Conservation (phyloP, 2,113 vertebrate genomes). For the Aramus guarauna region DNA sequence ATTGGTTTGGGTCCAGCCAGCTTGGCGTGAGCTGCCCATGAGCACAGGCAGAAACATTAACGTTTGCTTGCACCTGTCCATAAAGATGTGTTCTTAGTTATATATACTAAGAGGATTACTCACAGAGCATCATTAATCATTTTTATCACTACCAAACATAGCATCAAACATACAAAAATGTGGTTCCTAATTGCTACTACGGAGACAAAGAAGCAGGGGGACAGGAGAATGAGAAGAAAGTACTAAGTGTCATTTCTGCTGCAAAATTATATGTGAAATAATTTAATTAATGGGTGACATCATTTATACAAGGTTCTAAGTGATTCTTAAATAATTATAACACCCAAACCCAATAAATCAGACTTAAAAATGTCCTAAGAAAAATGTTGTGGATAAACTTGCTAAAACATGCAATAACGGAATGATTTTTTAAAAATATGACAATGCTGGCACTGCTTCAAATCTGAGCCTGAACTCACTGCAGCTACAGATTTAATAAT, state of each 20-base stretch:
- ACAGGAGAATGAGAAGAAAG: slow-evolving; percentile 24
- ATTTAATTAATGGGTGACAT: slow-evolving; percentile 23
- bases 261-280: background rate
- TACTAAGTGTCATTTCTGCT: background rate
- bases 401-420: background rate
- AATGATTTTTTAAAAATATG: background rate
- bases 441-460: background rate
- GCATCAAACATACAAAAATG: slow-evolving; percentile 7
- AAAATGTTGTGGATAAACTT: background rate
- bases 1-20: background rate
- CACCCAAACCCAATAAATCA: background rate
- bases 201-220: slow-evolving; percentile 23
- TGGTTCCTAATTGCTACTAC: slow-evolving; percentile 31
- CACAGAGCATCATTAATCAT: background rate
- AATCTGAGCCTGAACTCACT: background rate
- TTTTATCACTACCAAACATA: slow-evolving; percentile 21
- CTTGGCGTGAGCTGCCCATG: background rate
- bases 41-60: background rate
- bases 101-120: background rate
- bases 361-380: background rate
- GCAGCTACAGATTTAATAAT: background rate
- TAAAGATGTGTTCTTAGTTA: background rate
- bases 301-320: background rate
- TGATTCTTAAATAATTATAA: background rate
- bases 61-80: background rate